Evolutionary conservation across 1,140 invertebrate species (phyloP).

Genomic region (Papilio xuthus): DNA sequence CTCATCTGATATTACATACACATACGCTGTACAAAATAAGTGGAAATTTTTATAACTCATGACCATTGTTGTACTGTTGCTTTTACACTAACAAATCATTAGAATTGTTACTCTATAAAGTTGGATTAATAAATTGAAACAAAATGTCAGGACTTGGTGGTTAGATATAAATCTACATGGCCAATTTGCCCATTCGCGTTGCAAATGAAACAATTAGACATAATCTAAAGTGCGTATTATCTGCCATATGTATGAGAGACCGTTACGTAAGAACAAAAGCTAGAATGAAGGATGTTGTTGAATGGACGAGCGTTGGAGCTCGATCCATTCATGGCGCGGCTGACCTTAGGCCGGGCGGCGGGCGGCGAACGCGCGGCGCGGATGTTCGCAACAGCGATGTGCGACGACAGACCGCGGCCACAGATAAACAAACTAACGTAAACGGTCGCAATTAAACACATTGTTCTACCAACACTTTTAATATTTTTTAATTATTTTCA

Average conservation of each 20-base stretch:
- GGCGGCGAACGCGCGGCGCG: not conserved
- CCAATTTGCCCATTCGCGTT: not conserved
- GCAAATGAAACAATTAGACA: not conserved
- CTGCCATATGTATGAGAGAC: conserved; percentile 39
- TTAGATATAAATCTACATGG: not conserved
- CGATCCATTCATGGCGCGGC: conserved; percentile 69
- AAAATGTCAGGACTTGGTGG: not conserved
- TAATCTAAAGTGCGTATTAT: conserved; percentile 38
- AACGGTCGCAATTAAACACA: not conserved
- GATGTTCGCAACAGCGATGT: conserved; percentile 1
- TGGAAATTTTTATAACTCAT: not conserved
- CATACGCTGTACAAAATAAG: not conserved
- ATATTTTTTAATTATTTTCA: not conserved
- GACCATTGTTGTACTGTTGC: not conserved
- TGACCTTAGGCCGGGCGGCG: conserved; percentile 66
- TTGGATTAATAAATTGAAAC: not conserved
- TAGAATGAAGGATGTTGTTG: conserved; percentile 69
- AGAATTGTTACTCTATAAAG: not conserved
- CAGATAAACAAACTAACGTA: not conserved
- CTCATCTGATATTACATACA: conserved; percentile 3
- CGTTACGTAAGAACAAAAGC: conserved; percentile 70
- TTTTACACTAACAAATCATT: not conserved
- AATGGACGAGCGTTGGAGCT: conserved; percentile 59
- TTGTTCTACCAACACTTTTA: not conserved
- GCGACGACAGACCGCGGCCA: not conserved